Base-by-base conservation (phyloP, 2,888 invertebrate species). In the Drosophila pseudotalamancana region DNA sequence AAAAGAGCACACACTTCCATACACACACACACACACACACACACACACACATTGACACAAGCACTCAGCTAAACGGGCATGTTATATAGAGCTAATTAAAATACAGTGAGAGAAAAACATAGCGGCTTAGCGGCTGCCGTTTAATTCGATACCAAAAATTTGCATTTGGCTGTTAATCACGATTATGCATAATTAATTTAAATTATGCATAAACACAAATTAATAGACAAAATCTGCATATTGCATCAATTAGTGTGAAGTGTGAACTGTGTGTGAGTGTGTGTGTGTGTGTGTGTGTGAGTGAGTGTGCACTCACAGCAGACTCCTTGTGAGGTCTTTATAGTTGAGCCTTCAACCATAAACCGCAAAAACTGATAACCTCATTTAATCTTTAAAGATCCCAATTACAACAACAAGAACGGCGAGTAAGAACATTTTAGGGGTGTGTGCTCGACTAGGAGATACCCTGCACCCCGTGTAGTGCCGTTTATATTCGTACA, bases 191-290 rank as follows among this genome's bases (percentile, higher is more conserved):
- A 82, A 82, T 82, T 82, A 87, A 82, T 86, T 76, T 67, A 66
- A 82, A 82, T 82, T 82, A 82, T 87, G 81, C 81, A 72, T 72
- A 86, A 82, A 85, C 86, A 75, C 86, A 82, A 87, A 82, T 86
- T 87, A 87, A 82, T 82, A 74, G 86, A 85, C 88, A 78, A 82
- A 85, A 77, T 86, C 77, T 72, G 87, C 85, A 80, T 77, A 85
- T 73, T 77, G 86, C 82, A 67, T 63, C 87, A 80, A 80, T 80
- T 87, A 87, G 65, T 37, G 35, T 42, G 12, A 55, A 60, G 72
- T 65, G 66, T 54, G 59, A 76, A 51, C 50, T 54, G 21, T 40
- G 21, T 4, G 39, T 4, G n/a, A 29, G 27, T 39, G 6, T 8
- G 21, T 12, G n/a, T 18, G 48, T 4, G 18, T 4, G 18, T 4